These are phyloP conservation scores for Stenichneumon culpator DNA, from an alignment of 2,888 invertebrate genomes.

Conservation along the genomic window DNA sequence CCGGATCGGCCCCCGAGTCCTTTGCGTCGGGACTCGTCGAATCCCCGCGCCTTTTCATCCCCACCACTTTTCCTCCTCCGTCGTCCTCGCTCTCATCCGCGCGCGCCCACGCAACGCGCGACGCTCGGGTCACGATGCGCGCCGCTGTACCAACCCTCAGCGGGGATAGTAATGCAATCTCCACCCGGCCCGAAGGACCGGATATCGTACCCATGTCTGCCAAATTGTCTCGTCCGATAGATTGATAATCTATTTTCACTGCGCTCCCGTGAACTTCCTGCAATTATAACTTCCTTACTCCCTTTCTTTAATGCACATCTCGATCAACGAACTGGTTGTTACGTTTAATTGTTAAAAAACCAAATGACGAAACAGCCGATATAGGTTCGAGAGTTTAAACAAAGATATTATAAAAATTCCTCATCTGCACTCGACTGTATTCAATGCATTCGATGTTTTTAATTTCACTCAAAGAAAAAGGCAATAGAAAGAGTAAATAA, in stretches of 20 bases:
- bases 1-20: constrained; percentile 39
- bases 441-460: no score
- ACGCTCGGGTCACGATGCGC: constrained; percentile 18
- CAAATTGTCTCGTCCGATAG: constrained; percentile 48
- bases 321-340: background rate
- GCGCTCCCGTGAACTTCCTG: background rate
- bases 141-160: constrained; percentile 12
- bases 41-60: constrained; percentile 17
- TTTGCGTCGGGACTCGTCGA: constrained; percentile 35
- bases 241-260: constrained; percentile 20
- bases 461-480: no score
- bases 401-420: no score
- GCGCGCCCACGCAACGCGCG: constrained; percentile 13
- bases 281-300: background rate
- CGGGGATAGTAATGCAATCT: constrained; percentile 31
- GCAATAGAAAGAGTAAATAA: no score
- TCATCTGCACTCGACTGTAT: no score
- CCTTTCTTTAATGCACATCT: background rate
- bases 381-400: no score
- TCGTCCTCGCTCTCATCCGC: background rate
- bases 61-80: background rate
- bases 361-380: no score
- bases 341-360: background rate
- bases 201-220: constrained; percentile 60
- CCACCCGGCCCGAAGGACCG: constrained; percentile 2